Evolutionary conservation across 2,888 invertebrate species (phyloP).

Genomic region (Sturmia bella): DNA sequence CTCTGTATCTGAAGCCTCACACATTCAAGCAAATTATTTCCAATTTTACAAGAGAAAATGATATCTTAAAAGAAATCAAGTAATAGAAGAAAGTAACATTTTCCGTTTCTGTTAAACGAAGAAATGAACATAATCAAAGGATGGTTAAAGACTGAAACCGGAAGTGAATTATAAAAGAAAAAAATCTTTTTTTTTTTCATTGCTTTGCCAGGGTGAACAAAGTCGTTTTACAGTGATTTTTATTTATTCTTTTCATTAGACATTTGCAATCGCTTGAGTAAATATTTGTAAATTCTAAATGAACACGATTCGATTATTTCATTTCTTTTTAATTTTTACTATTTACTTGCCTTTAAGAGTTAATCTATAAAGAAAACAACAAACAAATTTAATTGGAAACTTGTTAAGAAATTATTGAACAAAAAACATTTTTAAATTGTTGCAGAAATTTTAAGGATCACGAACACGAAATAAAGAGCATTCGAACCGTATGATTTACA

Average conservation of each 20-base stretch:
- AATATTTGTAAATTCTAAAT: constrained; percentile 46
- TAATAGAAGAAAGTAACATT: constrained; percentile 11
- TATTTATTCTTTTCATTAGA: constrained; percentile 5
- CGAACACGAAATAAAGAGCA: too few relatives aligned
- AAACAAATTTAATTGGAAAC: constrained; percentile 10
- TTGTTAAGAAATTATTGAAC: not conserved
- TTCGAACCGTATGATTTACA: too few relatives aligned
- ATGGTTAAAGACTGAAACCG: constrained; percentile 48
- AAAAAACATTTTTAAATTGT: not conserved
- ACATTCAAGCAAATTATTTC: too few relatives aligned
- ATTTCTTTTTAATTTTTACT: not conserved
- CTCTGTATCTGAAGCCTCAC: not conserved
- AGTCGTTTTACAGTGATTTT: constrained; percentile 26
- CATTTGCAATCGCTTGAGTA: constrained; percentile 9
- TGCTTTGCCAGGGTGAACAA: constrained; percentile 30
- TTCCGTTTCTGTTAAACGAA: constrained; percentile 40
- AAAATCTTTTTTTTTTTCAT: constrained; percentile 22
- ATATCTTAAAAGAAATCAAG: constrained; percentile 3
- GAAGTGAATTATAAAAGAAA: constrained; percentile 59
- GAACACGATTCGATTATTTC: constrained; percentile 6
- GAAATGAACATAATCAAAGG: constrained; percentile 49
- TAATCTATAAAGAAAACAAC: constrained; percentile 18
- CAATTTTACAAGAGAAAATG: too few relatives aligned
- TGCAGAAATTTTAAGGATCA: too few relatives aligned
- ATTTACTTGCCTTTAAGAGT: constrained; percentile 18